Base-by-base conservation (phyloP, 2,113 vertebrate species). In the Lucifuga dentata region DNA sequence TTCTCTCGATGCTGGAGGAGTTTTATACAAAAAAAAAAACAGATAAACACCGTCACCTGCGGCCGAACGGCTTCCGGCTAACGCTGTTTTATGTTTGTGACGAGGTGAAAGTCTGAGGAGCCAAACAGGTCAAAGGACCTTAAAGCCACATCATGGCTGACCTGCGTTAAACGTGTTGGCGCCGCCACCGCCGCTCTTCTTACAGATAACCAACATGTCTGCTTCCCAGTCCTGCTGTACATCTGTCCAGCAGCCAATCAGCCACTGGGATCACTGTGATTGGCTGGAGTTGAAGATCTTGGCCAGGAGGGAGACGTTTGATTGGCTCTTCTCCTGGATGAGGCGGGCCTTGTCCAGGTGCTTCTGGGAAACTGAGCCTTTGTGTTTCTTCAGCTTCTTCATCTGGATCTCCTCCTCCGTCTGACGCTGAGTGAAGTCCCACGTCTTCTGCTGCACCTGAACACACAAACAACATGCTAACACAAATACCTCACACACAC, bases 381-480 rank as follows among this genome's bases (percentile, higher is more conserved):
- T 90, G 69, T 49, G 79, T 72, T 59, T 91, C 71, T 56, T 59
- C 55, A 72, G 73, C 57, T 89, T 90, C 76, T 70, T 91, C 68
- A 44, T 56, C 89, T 86, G 93, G 62, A 95, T 94, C 81, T 95
- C 95, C 2, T 93, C 93, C 67, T 96, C 96, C 0, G 96, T 96
- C 59, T 85, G 92, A 1, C 89, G 90, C 83, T 96, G 95, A 3
- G 91, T 93, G 80, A 95, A 97, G 80, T 93, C 86, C 95, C 95
- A 97, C 23, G 33, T 88, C 78, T 84, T 93, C 32, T 93, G 91
- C 0, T 90, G 81, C 49, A 75, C 73, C 76, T 88, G 68, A 40
- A 0, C 40, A 0, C 0, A 74, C 9, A 61, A 10, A 29, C 26
- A 11, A 29, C 5, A 11, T 7, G 36, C 12, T 13, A 17, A 8